Evolutionary conservation across 2,113 vertebrate genomes (phyloP).

Genomic region (Hemichromis elongatus): DNA sequence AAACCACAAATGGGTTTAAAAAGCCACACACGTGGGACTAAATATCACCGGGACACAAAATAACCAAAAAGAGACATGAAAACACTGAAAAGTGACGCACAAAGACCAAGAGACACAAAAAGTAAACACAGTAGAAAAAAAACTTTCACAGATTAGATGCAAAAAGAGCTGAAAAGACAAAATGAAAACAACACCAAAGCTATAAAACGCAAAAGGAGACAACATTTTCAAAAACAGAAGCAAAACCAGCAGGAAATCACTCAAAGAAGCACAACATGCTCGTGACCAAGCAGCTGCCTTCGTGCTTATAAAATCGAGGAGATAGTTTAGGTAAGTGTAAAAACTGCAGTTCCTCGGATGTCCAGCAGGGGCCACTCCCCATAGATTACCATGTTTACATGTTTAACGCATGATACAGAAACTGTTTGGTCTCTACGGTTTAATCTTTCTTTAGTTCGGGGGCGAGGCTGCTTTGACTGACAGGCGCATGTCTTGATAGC

Average conservation of each 20-base stretch:
- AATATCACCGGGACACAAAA: fast-evolving
- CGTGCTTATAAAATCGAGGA: fast-evolving
- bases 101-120: not conserved
- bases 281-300: too few species aligned
- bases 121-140: not conserved
- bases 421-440: not conserved
- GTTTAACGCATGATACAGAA: not conserved
- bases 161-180: too few species aligned
- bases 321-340: not conserved
- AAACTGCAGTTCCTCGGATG: not conserved
- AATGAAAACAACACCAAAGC: not conserved
- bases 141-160: too few species aligned
- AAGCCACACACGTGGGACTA: not conserved
- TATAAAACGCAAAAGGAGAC: not conserved
- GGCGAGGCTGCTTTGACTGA: not conserved
- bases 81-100: not conserved
- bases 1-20: not conserved
- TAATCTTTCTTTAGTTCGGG: not conserved
- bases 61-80: not conserved
- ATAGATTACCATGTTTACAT: not conserved
- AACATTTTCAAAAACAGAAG: not conserved
- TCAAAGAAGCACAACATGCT: not conserved
- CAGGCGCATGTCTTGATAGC: not conserved
- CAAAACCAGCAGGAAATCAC: not conserved
- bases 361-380: not conserved